A percentile compares a stretch with the other conserved stretches of the same genome.
These are phyloP conservation scores for Eubucco bourcierii DNA, from an alignment of 2,113 vertebrate species.

Conservation along the genomic window DNA sequence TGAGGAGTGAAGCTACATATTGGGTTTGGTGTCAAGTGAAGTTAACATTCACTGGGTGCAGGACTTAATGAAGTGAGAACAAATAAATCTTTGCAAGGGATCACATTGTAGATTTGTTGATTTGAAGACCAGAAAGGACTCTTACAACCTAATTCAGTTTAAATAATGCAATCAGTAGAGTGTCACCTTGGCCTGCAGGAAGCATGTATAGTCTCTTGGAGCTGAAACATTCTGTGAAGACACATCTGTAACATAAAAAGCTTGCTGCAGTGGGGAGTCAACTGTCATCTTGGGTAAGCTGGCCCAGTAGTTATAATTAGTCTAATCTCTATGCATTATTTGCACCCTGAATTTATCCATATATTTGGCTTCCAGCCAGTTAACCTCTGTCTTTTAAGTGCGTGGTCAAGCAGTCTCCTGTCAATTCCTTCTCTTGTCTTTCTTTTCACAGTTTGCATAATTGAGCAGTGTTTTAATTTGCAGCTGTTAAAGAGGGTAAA, in stretches of 20 bases:
- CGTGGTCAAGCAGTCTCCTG: neutral
- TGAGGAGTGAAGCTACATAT: neutral
- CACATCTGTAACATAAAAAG: neutral
- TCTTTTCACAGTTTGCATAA: conserved; percentile 44
- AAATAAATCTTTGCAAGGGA: neutral
- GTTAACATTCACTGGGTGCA: neutral
- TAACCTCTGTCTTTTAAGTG: conserved; percentile 50
- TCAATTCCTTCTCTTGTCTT: conserved; percentile 28
- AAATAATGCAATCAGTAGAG: neutral
- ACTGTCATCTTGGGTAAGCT: neutral
- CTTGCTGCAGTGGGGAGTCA: neutral
- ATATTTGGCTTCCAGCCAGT: conserved; percentile 24
- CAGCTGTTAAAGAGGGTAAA: neutral
- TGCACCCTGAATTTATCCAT: conserved; percentile 25
- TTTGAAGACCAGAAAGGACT: neutral
- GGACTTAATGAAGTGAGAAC: neutral
- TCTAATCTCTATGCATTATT: neutral
- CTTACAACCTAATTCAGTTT: neutral
- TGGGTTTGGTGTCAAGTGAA: neutral
- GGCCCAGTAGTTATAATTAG: neutral
- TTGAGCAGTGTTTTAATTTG: conserved; percentile 43
- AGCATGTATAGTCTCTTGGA: rapidly evolving
- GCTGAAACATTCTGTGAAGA: neutral
- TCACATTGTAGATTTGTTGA: neutral
- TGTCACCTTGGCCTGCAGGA: neutral